Base-by-base conservation (phyloP, 2,888 invertebrate species). In the Ennomos erosarius region DNA sequence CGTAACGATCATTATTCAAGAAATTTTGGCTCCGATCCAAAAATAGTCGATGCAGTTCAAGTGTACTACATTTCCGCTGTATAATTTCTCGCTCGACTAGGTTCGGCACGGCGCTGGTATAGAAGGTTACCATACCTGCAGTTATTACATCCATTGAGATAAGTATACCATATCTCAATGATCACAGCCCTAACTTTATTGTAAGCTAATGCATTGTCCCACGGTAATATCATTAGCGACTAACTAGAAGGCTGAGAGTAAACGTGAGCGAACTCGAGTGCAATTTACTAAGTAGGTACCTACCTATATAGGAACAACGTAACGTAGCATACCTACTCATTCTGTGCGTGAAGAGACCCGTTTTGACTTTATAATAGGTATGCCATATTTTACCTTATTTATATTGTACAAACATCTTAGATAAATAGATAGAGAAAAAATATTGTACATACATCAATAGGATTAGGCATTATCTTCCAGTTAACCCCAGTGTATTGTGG, bases 21-120 rank as follows among this genome's bases (percentile, higher is more conserved):
- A 39, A 58, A 65, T 76, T 77, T 85, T 87, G 87, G 88, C 84
- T 82, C 70, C 78, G 76, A 75, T 87, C 87, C 86, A 87, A 84
- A 80, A 85, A 85, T 84, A 85, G 82, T 75, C 80, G 72, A 79
- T 82, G 74, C 73, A 81, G 86, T 87, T 88, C 88, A 87, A 88
- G 88, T 87, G 86, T 84, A 86, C 82, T 74, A 76, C 75, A 74
- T 81, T 82, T 87, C 84, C 82, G 80, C 80, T 74, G 73, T 75
- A 73, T 70, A 74, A 74, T 76, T 80, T 72, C 71, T 75, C 72
- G 71, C 73, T 67, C 70, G 73, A 66, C 69, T 60, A 72, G 72
- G 74, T 74, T 70, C 74, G 81, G 74, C 76, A 76, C 74, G 80
- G 74, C 76, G 77, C 75, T 74, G 69, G 53, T 55, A 59, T 66